Conservation (phyloP, 1,140 invertebrate genomes). For the Bombus affinis region DNA sequence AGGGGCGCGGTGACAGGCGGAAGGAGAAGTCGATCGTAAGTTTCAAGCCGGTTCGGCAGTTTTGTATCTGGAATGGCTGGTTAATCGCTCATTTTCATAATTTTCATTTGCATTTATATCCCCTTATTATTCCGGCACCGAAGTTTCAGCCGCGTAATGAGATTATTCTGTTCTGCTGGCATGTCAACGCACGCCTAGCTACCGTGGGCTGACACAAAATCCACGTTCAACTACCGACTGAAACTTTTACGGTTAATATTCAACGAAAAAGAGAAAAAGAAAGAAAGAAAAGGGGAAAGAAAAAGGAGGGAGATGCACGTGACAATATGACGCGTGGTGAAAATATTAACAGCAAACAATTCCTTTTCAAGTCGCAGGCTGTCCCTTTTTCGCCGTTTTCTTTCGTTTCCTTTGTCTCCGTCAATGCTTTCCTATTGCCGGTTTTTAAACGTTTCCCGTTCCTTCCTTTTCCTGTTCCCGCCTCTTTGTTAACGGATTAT, state of each 20-base stretch:
- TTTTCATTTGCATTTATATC: conserved; percentile 71
- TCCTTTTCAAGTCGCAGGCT: background rate
- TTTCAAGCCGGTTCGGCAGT: conserved; percentile 45
- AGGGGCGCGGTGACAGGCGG: background rate
- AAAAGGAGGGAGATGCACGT: background rate
- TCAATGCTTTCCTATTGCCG: background rate
- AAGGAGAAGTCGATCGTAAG: conserved; percentile 18
- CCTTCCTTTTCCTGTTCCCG: background rate
- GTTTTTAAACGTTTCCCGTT: background rate
- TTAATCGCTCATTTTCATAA: conserved; percentile 69
- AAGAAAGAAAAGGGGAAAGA: background rate
- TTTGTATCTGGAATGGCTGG: conserved; percentile 48
- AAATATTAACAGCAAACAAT: conserved; percentile 30
- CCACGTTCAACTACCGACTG: conserved; percentile 39
- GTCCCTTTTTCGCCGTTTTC: background rate
- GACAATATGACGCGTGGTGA: conserved; percentile 34
- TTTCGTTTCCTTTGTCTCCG: background rate
- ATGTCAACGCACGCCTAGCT: conserved; percentile 59
- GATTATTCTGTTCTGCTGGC: conserved; percentile 55
- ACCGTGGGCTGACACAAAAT: conserved; percentile 45
- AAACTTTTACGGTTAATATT: conserved; percentile 65
- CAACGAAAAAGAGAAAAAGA: conserved; percentile 6
- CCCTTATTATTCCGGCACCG: conserved; percentile 63
- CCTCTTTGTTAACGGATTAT: background rate
- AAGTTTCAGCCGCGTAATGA: conserved; percentile 61